These are phyloP conservation scores for Chirona hameri DNA, from an alignment of 2,888 invertebrate genomes.

Conservation along the genomic window DNA sequence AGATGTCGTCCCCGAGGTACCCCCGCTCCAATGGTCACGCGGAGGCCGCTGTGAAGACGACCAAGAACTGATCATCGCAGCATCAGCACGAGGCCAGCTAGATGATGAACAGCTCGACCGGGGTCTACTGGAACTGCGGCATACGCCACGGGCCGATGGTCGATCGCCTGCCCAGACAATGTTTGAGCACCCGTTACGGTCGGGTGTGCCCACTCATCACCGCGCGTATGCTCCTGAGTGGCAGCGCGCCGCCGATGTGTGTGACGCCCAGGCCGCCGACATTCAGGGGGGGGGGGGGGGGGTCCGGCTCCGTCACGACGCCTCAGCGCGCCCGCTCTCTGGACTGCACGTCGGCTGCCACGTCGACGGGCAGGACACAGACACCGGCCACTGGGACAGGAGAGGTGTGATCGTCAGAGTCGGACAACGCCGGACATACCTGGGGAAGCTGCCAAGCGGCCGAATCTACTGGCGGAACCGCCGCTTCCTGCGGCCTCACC, in stretches of 20 bases:
- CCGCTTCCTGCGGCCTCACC: too few species aligned
- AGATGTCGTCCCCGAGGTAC: background rate
- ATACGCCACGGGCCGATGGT: too few species aligned
- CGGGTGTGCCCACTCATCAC: background rate
- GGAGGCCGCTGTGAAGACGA: too few species aligned
- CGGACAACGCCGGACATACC: constrained; percentile 23
- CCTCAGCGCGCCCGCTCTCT: background rate
- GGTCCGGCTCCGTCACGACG: too few species aligned
- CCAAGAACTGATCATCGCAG: too few species aligned
- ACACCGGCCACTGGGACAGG: background rate
- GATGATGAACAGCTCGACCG: constrained; percentile 23
- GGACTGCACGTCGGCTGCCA: background rate
- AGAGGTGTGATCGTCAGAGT: background rate
- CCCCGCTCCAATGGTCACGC: too few species aligned
- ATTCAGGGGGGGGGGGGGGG: background rate
- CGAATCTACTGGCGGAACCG: too few species aligned
- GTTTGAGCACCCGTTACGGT: constrained; percentile 23
- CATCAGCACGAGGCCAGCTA: too few species aligned
- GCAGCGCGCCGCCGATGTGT: constrained; percentile 29
- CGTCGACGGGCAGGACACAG: background rate
- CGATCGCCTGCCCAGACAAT: constrained; percentile 22
- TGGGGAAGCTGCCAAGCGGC: constrained; percentile 10
- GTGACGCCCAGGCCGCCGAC: constrained; percentile 1
- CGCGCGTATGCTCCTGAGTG: constrained; percentile 13
- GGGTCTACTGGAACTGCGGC: constrained; percentile 30